Evolutionary conservation across 1,140 invertebrate genomes (phyloP), one percentile per base, ranked within the genome.

Genomic region (Ptiloglossa arizonensis): DNA sequence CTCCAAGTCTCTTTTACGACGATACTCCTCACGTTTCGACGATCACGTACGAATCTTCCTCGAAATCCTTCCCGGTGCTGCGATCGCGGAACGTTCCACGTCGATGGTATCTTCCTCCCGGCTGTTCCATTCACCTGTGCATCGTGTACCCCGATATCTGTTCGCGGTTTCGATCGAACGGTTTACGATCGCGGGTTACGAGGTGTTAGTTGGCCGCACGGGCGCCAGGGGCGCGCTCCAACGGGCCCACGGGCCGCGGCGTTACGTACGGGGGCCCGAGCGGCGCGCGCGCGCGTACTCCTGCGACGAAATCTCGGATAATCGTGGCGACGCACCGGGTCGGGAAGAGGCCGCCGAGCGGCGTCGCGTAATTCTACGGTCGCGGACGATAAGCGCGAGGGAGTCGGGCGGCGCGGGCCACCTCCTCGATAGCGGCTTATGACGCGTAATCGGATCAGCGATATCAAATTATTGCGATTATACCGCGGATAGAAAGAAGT

Each of bases 381-480:
- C 62, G 62, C 50, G 27, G 27, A 44, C 19, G 35, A 64, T n/a
- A 50, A 69, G 74, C 64, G 50, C 77, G 60, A 67, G 78, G 69
- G 76, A 57, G n/a, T n/a, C 78, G 81, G 69, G 68, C 68, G 63
- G 77, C 63, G 62, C 77, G 54, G 22, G 64, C 72, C 56, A 46
- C 73, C 56, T 77, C 80, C 72, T 83, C 84, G 79, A 84, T 81
- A 83, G 62, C 73, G 74, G 81, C 81, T 91, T 91, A 91, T 91
- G 83, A 89, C 83, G 77, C 82, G 87, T 93, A 93, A 93, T 93
- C 91, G 90, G 91, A 93, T 93, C 91, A 93, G 88, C 87, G 90
- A 93, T 94, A 94, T 94, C 92, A 93, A 94, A 94, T 94, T 94
- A 94, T 93, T 92, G 91, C 93, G 92, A 92, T 93, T 93, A 93